Conservation (phyloP, 2,797 vertebrate genomes). For the Crenichthys baileyi region DNA sequence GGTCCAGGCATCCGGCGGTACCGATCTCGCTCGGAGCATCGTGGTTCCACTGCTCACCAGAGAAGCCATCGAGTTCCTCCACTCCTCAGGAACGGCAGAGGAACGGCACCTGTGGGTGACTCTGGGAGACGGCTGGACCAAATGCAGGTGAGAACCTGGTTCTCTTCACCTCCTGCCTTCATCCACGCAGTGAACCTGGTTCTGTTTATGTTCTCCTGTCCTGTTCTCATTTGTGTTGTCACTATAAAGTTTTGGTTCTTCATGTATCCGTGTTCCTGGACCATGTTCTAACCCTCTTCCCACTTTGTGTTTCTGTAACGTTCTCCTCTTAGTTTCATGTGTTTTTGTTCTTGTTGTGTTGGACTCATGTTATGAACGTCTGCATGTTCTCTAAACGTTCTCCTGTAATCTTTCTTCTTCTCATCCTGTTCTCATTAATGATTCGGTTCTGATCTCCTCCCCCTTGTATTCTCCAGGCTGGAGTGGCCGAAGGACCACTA, state of each 20-base stretch:
- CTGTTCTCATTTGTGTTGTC: no score
- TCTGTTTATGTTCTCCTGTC: background rate
- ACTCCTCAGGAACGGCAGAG: slow-evolving; percentile 80
- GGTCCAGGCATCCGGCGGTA: slow-evolving; percentile 89
- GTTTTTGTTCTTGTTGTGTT: background rate
- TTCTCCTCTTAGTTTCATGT: background rate
- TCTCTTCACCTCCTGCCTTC: background rate
- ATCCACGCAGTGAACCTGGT: background rate
- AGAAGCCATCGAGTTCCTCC: slow-evolving; percentile 91
- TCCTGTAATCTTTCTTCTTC: background rate
- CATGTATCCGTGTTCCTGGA: no score
- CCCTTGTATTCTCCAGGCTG: slow-evolving; percentile 69
- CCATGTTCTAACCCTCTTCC: no score
- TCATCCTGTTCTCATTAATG: background rate
- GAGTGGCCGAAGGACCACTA: slow-evolving; percentile 95
- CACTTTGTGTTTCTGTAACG: no score
- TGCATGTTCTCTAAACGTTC: background rate
- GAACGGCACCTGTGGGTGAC: slow-evolving; percentile 92
- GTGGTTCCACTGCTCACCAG: slow-evolving; percentile 90
- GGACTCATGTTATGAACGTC: background rate
- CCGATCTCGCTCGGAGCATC: slow-evolving; percentile 87
- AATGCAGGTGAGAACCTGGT: slow-evolving; percentile 84
- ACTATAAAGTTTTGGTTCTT: no score
- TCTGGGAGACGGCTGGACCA: slow-evolving; percentile 91
- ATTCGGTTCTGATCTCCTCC: background rate